Base-by-base conservation (phyloP, 2,113 vertebrate species). In the Eolophus roseicapilla region DNA sequence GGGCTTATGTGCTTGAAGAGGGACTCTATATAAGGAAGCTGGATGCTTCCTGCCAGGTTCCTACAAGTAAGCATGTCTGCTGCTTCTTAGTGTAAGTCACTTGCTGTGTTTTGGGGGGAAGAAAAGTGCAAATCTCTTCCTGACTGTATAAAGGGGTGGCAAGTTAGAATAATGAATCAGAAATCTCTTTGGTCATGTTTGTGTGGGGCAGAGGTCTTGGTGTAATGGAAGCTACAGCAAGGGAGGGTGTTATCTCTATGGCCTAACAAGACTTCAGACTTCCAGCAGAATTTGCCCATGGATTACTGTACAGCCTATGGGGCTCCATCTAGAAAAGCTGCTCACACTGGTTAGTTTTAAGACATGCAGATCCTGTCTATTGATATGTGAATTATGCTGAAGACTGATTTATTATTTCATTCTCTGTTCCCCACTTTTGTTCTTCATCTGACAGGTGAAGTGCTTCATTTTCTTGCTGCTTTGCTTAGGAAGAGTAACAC, bases 11-110 rank as follows among this genome's bases (percentile, higher is more conserved):
- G 57, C 24, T n/a, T 39, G 29, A 49, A 27, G 49, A 47, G 16
- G 13, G 16, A 25, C n/a, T 70, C 27, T 47, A 2, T 50, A 69
- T 47, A 47, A 50, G 41, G 43, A 62, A 62, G 33, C 25, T 60
- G 33, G 11, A 6, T 76, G 63, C 28, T 86, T 31, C 3, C 7
- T 52, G 1, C 5, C 5, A 17, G 21, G 7, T 37, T 85, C 18
- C 5, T 3, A 4, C 3, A 44, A 43, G 14, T 31, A 35, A 64
- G 6, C 7, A 4, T 8, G 2, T 39, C 43, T 93, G 73, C 23
- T 20, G 3, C 33, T 62, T 43, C n/a, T 62, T 41, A 16, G 20
- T 0, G 0, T 21, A 4, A 37, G 7, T n/a, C 59, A n/a, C 6
- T 27, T 44, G 23, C 23, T 78, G 23, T 65, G n/a, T 55, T 5